Evolutionary conservation across 2,888 invertebrate species (phyloP).

Genomic region (Peribatodes rhomboidaria): DNA sequence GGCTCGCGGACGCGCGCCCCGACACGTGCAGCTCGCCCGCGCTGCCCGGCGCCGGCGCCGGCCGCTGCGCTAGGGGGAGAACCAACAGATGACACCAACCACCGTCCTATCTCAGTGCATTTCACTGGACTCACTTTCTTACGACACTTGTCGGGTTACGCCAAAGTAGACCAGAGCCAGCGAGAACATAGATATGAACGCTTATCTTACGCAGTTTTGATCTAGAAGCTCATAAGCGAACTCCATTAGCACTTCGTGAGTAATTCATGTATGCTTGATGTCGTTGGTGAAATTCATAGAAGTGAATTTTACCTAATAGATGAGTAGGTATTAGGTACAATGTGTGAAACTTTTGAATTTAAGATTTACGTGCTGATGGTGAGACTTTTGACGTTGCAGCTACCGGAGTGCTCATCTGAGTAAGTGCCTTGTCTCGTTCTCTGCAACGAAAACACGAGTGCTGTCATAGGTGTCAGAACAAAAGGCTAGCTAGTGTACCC

Average conservation of each 20-base stretch:
- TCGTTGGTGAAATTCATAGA: neutral
- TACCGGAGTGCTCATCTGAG: conserved; percentile 28
- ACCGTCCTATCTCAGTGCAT: neutral
- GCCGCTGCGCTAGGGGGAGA: neutral
- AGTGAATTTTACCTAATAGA: no score
- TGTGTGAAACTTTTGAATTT: no score
- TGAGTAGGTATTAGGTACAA: no score
- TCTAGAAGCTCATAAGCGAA: no score
- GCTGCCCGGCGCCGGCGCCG: neutral
- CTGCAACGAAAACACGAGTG: conserved; percentile 43
- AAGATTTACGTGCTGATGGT: conserved; percentile 23
- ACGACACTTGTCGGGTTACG: no score
- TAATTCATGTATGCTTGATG: neutral
- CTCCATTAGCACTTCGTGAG: no score
- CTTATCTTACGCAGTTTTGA: no score
- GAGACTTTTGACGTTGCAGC: conserved; percentile 48
- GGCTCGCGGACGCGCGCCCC: conserved; percentile 34
- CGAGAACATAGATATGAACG: no score
- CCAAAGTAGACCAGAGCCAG: no score
- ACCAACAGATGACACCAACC: neutral
- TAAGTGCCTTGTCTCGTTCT: conserved; percentile 52
- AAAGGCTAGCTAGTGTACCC: no score
- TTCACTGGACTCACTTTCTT: no score
- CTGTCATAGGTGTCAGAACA: neutral
- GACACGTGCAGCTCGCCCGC: conserved; percentile 18